Evolutionary conservation across 2,888 invertebrate species (phyloP), one percentile per base, ranked within the genome.

Genomic region (Dichetophora obliterata): DNA sequence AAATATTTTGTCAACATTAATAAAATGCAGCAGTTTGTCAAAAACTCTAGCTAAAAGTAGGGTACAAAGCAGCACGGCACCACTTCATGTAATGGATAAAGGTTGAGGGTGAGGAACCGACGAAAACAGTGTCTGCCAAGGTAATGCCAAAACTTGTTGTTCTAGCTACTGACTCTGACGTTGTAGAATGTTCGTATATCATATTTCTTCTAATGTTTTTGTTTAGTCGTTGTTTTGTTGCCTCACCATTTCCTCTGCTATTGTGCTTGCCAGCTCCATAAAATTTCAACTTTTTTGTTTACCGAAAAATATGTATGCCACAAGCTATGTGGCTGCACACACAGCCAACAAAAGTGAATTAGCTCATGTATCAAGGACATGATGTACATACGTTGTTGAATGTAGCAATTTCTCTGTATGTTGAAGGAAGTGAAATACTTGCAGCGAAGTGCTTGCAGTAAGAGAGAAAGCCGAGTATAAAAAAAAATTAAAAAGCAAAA

Each of bases 241-340:
- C 4, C 14, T 50, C 57, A n/a, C 16, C 31, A 19, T 19, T 27
- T 22, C 27, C 37, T 57, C 61, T 61, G 22, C n/a, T 75, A 31
- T 50, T 75, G 68, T 19, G 14, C 11, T 34, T 75, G 66, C 19
- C 43, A 14, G 22, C 24, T 24, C 6, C 50, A 68, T 65, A 22
- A 5, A 65, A 65, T 65, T 65, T 65, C 1, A 65, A 65, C n/a
- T n/a, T 16, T 63, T 31, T 65, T 65, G 63, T 37, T 34, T 43
- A 43, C 16, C 48, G 9, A 27, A 34, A 65, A 68, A 68, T 68
- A 68, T 68, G 48, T 68, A 24, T 27, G 68, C 68, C 68, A 68
- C 68, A 68, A 34, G 50, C 63, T n/a, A 31, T 65, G 24, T 50
- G 68, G 68, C 27, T 24, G 50, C 50, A 68, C 5, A 24, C 27